Evolutionary conservation across 2,113 vertebrate species (phyloP).

Genomic region (Verasper variegatus): DNA sequence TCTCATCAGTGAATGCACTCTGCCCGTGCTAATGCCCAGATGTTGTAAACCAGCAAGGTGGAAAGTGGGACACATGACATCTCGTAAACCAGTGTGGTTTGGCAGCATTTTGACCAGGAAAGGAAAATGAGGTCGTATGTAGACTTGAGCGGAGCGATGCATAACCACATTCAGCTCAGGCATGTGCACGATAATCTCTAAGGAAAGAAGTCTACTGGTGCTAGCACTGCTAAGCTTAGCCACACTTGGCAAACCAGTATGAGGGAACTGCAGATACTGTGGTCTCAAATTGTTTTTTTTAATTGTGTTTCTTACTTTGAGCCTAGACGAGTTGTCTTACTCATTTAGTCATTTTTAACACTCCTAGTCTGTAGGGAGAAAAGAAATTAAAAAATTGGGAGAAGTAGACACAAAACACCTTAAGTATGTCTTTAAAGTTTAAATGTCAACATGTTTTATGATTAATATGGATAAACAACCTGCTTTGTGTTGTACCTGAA

Average conservation of each 20-base stretch:
- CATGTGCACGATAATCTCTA: neutral
- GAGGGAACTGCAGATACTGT: neutral
- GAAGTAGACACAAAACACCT: too few species aligned
- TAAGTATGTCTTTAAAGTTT: too few species aligned
- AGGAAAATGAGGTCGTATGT: neutral
- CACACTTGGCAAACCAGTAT: neutral
- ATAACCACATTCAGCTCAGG: neutral
- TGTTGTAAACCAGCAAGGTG: constrained; percentile 1
- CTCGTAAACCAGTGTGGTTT: neutral
- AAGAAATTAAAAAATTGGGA: too few species aligned
- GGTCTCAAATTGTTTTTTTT: neutral
- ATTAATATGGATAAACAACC: too few species aligned
- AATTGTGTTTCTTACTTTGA: too few species aligned
- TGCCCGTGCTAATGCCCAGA: neutral
- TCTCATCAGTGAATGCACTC: too few species aligned
- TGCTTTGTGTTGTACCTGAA: too few species aligned
- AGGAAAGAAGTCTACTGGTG: neutral
- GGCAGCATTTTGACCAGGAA: neutral
- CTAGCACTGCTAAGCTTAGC: neutral
- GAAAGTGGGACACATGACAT: neutral
- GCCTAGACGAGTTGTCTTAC: too few species aligned
- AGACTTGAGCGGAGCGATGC: neutral
- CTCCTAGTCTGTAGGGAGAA: too few species aligned
- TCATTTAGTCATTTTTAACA: neutral
- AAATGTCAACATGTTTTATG: too few species aligned